Conservation (phyloP, 2,888 invertebrate species). For the Erebia aethiops region DNA sequence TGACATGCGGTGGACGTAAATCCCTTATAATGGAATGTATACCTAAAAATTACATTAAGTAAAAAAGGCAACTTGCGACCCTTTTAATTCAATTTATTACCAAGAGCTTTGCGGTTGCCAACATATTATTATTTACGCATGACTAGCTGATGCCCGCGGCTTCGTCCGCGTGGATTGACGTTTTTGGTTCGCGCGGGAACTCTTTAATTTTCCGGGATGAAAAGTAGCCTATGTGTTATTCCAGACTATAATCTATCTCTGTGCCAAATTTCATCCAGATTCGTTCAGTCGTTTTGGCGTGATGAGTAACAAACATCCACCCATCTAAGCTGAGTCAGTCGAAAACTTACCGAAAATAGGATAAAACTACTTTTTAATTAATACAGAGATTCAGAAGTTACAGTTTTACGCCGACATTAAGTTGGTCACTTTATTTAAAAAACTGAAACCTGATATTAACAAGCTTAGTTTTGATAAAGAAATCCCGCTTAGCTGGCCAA, state of each 20-base stretch:
- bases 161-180: too few species aligned
- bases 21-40: constrained; percentile 11
- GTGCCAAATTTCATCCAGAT: too few species aligned
- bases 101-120: neutral
- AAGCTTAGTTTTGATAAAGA: constrained; percentile 1
- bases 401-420: too few species aligned
- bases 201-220: too few species aligned
- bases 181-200: too few species aligned
- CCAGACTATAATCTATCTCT: too few species aligned
- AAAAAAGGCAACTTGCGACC: neutral
- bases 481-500: constrained; percentile 16
- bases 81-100: constrained; percentile 1
- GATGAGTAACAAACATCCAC: too few species aligned
- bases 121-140: neutral
- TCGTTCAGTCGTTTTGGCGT: too few species aligned
- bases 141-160: too few species aligned
- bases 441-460: constrained; percentile 6
- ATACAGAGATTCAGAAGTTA: neutral
- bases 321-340: neutral
- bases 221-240: too few species aligned
- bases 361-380: neutral
- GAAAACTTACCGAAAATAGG: neutral
- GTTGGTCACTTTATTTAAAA: too few species aligned
- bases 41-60: neutral
- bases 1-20: neutral